Evolutionary conservation across 1,140 invertebrate species (phyloP), one percentile per base, ranked within the genome.

Genomic region (Rhyacophila brunnea): DNA sequence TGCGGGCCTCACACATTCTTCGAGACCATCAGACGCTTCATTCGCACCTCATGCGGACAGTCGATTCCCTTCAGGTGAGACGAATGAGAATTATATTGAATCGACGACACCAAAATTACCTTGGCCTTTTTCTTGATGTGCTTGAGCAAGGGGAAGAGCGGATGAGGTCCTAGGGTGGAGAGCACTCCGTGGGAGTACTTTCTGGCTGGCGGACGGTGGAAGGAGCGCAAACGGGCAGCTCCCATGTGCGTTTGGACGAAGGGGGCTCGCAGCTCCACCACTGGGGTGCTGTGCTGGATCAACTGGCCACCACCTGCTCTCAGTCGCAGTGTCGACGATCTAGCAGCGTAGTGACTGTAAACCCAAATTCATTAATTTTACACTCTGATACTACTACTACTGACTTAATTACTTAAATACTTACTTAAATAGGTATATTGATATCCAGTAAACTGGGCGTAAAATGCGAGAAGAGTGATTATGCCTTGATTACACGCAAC

Each of bases 211-310:
- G 92, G 92, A 1, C 98, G 84, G 74, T 99, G 97, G 81, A 99
- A 99, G 59, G 92, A 89, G 4, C 96, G 79, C 15, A 99, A 77
- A 64, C 95, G 87, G 1, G 74, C 75, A 0, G 75, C 72, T 15
- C 88, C 88, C 85, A 96, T 88, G 73, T 93, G 87, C 1, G 95
- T 98, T 58, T 95, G 96, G 60, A 99, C 91, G 77, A 99, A 99
- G 2, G 95, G 95, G 36, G 87, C 87, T 11, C 93, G 82, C 10
- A 99, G 76, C 72, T 99, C 96, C 6, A 98, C 90, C 0, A 97
- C 94, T 0, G 97, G 96, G 1, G 94, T 99, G 28, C 96, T 98
- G 74, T 99, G 98, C 75, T 99, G 93, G 52, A 95, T 92, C 6
- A 94, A 78, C 74, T 92, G 92, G 7, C 89, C 90, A 11, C 89